Evolutionary conservation across 1,140 invertebrate species (phyloP).

Genomic region (Drosophila gunungcola): DNA sequence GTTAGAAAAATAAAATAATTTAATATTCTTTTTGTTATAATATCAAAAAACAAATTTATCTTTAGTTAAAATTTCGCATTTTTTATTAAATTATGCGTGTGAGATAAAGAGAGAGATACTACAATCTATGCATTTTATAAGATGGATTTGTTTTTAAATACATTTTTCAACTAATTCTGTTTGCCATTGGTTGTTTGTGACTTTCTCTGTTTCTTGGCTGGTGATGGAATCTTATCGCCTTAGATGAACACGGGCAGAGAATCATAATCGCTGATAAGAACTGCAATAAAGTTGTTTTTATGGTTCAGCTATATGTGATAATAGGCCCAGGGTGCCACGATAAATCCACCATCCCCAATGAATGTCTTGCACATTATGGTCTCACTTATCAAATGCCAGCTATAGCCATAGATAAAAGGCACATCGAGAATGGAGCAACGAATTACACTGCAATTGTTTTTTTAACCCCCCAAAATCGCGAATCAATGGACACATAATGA

Average conservation of each 20-base stretch:
- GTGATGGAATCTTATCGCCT: conserved; percentile 47
- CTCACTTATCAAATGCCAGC: conserved; percentile 23
- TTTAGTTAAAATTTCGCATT: no score
- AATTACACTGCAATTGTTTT: conserved; percentile 16
- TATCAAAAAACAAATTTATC: no score
- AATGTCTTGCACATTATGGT: conserved; percentile 9
- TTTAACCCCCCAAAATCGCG: neutral
- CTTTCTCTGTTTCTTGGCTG: conserved; percentile 36
- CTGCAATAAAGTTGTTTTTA: conserved; percentile 66
- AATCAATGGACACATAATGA: conserved; percentile 27
- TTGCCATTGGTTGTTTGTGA: conserved; percentile 25
- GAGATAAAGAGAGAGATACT: no score
- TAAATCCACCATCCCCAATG: conserved; percentile 16
- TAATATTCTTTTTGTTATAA: no score
- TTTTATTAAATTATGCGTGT: no score
- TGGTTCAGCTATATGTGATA: conserved; percentile 54
- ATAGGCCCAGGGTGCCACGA: conserved; percentile 15
- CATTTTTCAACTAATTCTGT: conserved; percentile 1
- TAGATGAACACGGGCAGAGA: conserved; percentile 52
- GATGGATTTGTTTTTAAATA: neutral
- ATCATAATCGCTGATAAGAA: conserved; percentile 70
- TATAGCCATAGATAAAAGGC: conserved; percentile 18
- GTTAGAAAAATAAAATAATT: neutral
- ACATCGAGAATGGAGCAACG: conserved; percentile 20
- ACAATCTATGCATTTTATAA: no score